These are phyloP conservation scores for Oophaga sylvatica DNA, from an alignment of 2,797 vertebrate genomes.

Conservation along the genomic window DNA sequence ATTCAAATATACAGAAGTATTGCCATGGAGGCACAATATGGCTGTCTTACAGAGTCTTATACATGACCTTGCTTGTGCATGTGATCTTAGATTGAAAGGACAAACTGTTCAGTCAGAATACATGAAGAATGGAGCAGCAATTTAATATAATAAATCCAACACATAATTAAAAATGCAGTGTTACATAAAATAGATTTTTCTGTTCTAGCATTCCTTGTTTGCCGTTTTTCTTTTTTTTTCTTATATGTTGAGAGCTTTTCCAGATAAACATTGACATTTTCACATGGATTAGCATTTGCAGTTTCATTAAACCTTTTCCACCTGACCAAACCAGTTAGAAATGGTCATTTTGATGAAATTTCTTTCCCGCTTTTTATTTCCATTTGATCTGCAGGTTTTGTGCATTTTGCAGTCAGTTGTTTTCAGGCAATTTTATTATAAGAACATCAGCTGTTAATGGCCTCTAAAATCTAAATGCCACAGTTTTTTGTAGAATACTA, in stretches of 20 bases:
- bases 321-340: constrained; percentile 30
- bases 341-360: constrained; percentile 33
- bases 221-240: not conserved
- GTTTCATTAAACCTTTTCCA: constrained; percentile 33
- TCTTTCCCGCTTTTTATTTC: not conserved
- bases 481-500: constrained; percentile 27
- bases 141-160: not conserved
- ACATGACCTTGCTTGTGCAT: not conserved
- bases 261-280: constrained; percentile 44
- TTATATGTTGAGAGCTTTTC: not conserved
- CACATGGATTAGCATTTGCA: constrained; percentile 40
- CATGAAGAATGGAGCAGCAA: not conserved
- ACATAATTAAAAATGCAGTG: not conserved
- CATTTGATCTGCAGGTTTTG: constrained; percentile 31
- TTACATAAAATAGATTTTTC: not conserved
- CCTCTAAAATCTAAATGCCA: constrained; percentile 42
- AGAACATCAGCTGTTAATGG: constrained; percentile 33
- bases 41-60: not conserved
- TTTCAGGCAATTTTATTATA: constrained; percentile 30
- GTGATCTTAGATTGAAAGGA: not conserved
- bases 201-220: not conserved
- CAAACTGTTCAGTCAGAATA: not conserved
- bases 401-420: constrained; percentile 18
- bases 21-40: too few relatives aligned
- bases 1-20: too few relatives aligned